Evolutionary conservation across 2,888 invertebrate species (phyloP).

Genomic region (Napeogenes sylphis): DNA sequence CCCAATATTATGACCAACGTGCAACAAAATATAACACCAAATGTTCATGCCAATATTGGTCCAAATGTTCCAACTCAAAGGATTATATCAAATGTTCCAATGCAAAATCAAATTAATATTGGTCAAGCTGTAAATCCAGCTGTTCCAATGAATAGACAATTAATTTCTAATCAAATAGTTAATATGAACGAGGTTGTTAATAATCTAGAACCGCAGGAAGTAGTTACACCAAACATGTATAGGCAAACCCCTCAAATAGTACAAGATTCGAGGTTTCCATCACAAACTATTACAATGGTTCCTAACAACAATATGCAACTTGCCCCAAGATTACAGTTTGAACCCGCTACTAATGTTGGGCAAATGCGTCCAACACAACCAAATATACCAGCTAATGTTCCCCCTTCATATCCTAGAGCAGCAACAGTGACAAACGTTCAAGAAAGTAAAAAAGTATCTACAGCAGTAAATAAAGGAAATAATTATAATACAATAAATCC

Average conservation of each 20-base stretch:
- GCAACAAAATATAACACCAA: conserved; percentile 25
- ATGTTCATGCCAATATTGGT: conserved; percentile 26
- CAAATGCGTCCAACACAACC: conserved; percentile 29
- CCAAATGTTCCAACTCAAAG: conserved; percentile 30
- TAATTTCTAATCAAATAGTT: conserved; percentile 22
- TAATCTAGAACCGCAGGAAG: conserved; percentile 23
- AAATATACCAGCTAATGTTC: conserved; percentile 20
- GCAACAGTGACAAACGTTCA: conserved; percentile 18
- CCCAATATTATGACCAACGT: conserved; percentile 31
- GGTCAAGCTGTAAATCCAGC: conserved; percentile 26
- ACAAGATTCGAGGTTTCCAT: conserved; percentile 25
- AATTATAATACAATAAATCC: conserved; percentile 18
- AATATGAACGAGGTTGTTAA: conserved; percentile 30
- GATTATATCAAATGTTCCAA: conserved; percentile 27
- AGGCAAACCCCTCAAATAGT: conserved; percentile 21
- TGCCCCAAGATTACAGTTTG: conserved; percentile 23
- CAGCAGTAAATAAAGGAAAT: conserved; percentile 17
- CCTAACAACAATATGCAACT: conserved; percentile 36
- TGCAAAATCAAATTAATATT: conserved; percentile 29
- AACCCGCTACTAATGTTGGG: conserved; percentile 22
- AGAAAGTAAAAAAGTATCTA: conserved; percentile 16
- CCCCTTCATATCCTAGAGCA: conserved; percentile 18
- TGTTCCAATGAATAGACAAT: conserved; percentile 23
- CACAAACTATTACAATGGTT: conserved; percentile 41
- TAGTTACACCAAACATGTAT: conserved; percentile 17